Base-by-base conservation (phyloP, 2,888 invertebrate genomes). In the Ashinkailepas kermadecensis region DNA sequence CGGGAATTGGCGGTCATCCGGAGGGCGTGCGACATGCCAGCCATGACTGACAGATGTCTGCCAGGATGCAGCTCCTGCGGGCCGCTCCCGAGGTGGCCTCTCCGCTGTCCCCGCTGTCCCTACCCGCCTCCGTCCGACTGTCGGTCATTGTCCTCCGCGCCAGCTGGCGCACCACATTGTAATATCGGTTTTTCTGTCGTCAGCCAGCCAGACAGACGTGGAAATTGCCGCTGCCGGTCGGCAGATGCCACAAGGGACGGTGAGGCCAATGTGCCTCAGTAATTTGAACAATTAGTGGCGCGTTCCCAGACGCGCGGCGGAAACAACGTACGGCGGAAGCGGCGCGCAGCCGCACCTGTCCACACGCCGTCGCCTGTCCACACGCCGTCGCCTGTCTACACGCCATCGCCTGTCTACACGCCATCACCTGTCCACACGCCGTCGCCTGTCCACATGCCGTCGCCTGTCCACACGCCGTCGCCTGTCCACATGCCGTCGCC, bases 141-240 rank as follows among this genome's bases (percentile, higher is more conserved):
- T 39, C 39, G 39, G 39, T 13, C 64, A 64, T 64, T 64, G 64
- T 64, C 64, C 21, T 8, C 64, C 21, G 21, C 64, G 18, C 12
- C 65, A 65, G 65, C 65, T 65, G 65, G 23, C 65, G 23, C 65
- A 10, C 23, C 65, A 23, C 65, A 23, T 12, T 4, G 65, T 65
- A 65, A 65, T 65, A 23, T n/a, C 65, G n/a, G 65, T 65, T 65
- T 65, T 65, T 65, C 65, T 65, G 65, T 23, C 65, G 65, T 10
- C 65, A 18, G n/a, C 62, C 62, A 18, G 62, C 62, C 13, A 18
- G 62, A 0, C 18, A 62, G 18, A 62, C 62, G 62, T 62, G 62
- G 62, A 13, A 13, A 62, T 18, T 62, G 62, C 18, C 39, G 39
- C 39, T 4, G 39, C 39, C 39, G 62, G 62, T 18, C 65, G 65